Evolutionary conservation across 2,888 invertebrate genomes (phyloP), one percentile per base, ranked within the genome.

Genomic region (Tryphoninae sp.): DNA sequence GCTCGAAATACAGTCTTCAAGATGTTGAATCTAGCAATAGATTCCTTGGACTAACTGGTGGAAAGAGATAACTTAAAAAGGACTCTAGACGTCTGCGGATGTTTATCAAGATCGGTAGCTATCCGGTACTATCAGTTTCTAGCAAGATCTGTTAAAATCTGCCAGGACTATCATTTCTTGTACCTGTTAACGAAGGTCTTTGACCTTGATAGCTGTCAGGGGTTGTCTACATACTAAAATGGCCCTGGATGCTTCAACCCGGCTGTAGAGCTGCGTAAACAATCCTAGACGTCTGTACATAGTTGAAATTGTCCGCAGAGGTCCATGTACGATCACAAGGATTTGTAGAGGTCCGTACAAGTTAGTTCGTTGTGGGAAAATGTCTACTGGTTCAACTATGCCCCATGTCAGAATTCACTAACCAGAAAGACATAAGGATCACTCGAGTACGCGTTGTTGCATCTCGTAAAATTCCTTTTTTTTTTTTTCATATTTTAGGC

Each of bases 371-470:
- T n/a, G 61, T 61, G 61, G 33, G 7, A 33, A 61, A 61, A 61
- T 61, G 19, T 45, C 58, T 45, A 75, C 45, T 40, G 33, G 51
- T 59, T 68, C 69, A 62, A 69, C 69, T 77, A 62, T 51, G 51
- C 19, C 42, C 22, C 40, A 61, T 33, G 33, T 19, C 40, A 40
- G 19, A 62, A 69, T 49, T 61, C 61, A 55, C 26, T 72, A 19
- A 45, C 11, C 51, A 55, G 8, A 55, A n/a, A 62, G 19, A 64
- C 13, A 33, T 40, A 75, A 64, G 45, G 64, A 40, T 64, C 23
- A 53, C 55, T 19, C 23, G 23, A 40, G 51, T 68, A 55, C 62
- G 64, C 58, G 69, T 80, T 64, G 59, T 69, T 80, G 69, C 55
- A n/a, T 16, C 55, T 22, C 51, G 33, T 45, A 33, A 19, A 68